Percentiles rank a stretch among this genome's conserved stretches.
These are phyloP conservation scores for Percina caprodes DNA, from an alignment of 2,113 vertebrate genomes.

Conservation along the genomic window DNA sequence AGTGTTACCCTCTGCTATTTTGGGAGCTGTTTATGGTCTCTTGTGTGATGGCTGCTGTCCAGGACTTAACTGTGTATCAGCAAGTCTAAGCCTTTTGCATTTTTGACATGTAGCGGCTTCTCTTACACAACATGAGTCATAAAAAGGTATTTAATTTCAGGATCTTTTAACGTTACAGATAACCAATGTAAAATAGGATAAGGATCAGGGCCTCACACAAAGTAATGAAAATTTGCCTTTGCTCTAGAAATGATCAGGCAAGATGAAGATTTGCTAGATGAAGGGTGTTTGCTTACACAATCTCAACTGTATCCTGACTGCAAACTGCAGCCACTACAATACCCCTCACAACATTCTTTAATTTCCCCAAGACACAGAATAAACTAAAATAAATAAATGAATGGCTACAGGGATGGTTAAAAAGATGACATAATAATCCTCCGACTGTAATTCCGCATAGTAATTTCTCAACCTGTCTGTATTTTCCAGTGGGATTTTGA, in stretches of 20 bases:
- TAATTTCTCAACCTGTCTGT: constrained; percentile 37
- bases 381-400: neutral
- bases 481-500: constrained; percentile 84
- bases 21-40: constrained; percentile 65
- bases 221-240: neutral
- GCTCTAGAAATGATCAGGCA: neutral
- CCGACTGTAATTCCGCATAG: neutral
- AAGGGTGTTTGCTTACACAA: too few relatives aligned
- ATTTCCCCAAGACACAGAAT: neutral
- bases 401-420: neutral
- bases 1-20: constrained; percentile 73
- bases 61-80: constrained; percentile 51
- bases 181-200: neutral
- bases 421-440: neutral
- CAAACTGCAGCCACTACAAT: too few relatives aligned
- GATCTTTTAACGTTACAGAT: neutral
- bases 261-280: neutral
- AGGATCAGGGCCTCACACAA: constrained; percentile 2
- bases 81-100: constrained; percentile 22
- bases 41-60: constrained; percentile 54
- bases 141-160: neutral
- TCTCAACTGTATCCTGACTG: too few relatives aligned
- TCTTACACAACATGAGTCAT: constrained; percentile 1
- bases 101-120: neutral
- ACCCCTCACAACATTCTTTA: neutral